Conservation (phyloP, 23 tunicate species). For the Phallusia fumigata region DNA sequence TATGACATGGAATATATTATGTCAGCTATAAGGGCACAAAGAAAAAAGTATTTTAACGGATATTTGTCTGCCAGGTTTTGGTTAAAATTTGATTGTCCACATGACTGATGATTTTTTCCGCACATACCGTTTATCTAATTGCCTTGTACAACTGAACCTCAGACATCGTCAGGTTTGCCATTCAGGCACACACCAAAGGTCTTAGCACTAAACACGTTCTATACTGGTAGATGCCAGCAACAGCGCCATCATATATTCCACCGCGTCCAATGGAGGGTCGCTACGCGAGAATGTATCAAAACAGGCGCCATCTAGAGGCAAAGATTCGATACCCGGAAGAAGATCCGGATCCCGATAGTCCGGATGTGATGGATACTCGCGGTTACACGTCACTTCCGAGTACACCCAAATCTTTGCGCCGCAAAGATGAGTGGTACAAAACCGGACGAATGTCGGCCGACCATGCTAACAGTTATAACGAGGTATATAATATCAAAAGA, state of each 20-base stretch:
- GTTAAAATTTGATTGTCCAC: no score
- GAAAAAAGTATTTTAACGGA: no score
- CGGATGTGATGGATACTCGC: conserved; percentile 75
- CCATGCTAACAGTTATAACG: conserved; percentile 18
- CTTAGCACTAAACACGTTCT: not conserved
- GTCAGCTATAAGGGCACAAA: no score
- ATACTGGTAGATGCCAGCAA: conserved; percentile 59
- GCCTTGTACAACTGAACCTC: no score
- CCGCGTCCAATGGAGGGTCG: conserved; percentile 90
- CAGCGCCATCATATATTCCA: conserved; percentile 46
- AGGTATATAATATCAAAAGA: no score
- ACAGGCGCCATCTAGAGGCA: conserved; percentile 43
- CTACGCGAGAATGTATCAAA: conserved; percentile 79
- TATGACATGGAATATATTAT: no score
- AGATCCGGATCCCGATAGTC: conserved; percentile 46
- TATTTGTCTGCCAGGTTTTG: no score
- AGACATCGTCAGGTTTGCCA: no score
- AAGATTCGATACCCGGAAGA: conserved; percentile 77
- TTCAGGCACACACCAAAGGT: no score
- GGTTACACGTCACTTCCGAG: conserved; percentile 66
- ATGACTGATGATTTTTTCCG: no score
- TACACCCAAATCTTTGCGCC: conserved; percentile 7
- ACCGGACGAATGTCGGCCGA: conserved; percentile 46
- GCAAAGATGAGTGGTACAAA: conserved; percentile 65
- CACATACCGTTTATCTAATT: no score